These are phyloP conservation scores for Sturnus vulgaris DNA, from an alignment of 2,113 vertebrate species.

Conservation along the genomic window DNA sequence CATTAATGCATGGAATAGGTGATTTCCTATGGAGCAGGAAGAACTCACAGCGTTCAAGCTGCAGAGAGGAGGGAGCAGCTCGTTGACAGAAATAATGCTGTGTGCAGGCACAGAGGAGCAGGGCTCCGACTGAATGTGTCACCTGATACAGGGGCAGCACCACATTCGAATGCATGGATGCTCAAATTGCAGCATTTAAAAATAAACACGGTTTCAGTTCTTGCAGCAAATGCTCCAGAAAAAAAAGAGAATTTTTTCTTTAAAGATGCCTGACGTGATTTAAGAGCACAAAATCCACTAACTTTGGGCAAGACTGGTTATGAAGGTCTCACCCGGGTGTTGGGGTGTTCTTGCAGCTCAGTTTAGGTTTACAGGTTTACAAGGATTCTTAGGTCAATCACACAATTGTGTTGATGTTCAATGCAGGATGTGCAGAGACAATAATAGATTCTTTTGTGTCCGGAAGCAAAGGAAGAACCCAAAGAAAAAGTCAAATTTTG, in stretches of 20 bases:
- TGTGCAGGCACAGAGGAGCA: not conserved
- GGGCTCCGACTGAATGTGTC: not conserved
- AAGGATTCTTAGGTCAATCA: not conserved
- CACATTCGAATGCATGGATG: not conserved
- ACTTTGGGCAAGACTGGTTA: not conserved
- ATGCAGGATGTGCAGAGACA: not conserved
- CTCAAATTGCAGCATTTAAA: slow-evolving; percentile 13
- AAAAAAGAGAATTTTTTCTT: accelerated
- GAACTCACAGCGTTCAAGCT: not conserved
- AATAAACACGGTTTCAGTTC: not conserved
- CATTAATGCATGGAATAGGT: not conserved
- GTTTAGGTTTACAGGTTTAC: not conserved
- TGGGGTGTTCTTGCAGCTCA: not conserved
- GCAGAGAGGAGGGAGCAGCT: not conserved
- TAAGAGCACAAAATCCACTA: not conserved
- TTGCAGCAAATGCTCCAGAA: not conserved
- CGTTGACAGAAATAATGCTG: not conserved
- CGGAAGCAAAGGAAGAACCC: not conserved
- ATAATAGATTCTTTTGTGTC: not conserved
- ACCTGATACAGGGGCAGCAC: not conserved
- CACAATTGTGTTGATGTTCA: accelerated
- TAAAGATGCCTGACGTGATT: not conserved
- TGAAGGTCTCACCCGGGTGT: not conserved
- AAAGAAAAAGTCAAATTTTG: not conserved
- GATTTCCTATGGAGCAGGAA: not conserved